Evolutionary conservation across 1,140 invertebrate genomes (phyloP).

Genomic region (Scaptodrosophila lebanonensis): DNA sequence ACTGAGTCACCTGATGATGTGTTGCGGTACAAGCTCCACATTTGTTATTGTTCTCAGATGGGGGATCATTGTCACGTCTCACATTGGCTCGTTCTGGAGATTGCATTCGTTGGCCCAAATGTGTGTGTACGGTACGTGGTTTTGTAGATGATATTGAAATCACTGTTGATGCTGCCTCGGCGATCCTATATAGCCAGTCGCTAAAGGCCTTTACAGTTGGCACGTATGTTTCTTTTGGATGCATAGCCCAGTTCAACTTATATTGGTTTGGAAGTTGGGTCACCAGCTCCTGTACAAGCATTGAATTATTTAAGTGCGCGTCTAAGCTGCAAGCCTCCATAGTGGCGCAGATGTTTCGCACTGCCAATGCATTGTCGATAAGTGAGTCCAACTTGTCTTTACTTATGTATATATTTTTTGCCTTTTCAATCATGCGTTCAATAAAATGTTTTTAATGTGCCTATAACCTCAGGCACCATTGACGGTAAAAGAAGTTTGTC

Average conservation of each 20-base stretch:
- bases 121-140: not conserved
- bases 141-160: not conserved
- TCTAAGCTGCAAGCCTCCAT: not conserved
- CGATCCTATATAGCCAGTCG: not conserved
- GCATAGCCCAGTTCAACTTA: conserved; percentile 2
- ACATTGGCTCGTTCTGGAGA: too few relatives aligned
- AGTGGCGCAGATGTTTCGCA: too few relatives aligned
- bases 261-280: not conserved
- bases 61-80: too few relatives aligned
- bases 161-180: too few relatives aligned
- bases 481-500: not conserved
- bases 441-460: not conserved
- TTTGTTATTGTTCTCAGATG: too few relatives aligned
- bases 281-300: not conserved
- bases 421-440: too few relatives aligned
- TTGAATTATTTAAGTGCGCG: not conserved
- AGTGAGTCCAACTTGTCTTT: too few relatives aligned
- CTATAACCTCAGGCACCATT: not conserved
- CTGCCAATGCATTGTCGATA: too few relatives aligned
- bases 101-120: too few relatives aligned
- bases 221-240: not conserved
- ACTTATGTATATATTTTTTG: too few relatives aligned
- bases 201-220: not conserved
- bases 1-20: too few relatives aligned
- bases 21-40: too few relatives aligned